phyloP scores from a whole-genome alignment of 2,888 invertebrate genomes.

The Cataglyphis cursor region DNA sequence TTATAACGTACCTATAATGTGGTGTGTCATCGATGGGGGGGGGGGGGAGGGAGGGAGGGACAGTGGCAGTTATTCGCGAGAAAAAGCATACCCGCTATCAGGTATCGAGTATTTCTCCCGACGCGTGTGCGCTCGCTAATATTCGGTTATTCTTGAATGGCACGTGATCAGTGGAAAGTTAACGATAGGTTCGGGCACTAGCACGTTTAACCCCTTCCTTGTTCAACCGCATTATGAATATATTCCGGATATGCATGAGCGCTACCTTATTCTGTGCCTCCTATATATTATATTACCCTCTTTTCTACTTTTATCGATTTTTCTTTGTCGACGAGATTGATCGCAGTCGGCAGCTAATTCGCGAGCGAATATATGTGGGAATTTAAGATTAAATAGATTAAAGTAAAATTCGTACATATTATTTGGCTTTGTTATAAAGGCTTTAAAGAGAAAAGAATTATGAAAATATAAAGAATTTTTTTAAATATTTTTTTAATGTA shows the following conservation, averaged over 20 bases:
- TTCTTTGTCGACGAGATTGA: conserved; percentile 24
- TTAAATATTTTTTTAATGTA: not conserved
- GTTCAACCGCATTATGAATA: conserved; percentile 55
- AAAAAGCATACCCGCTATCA: conserved; percentile 56
- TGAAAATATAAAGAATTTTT: not conserved
- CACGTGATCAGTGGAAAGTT: conserved; percentile 82
- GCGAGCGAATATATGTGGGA: not conserved
- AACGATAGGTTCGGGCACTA: conserved; percentile 78
- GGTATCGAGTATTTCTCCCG: conserved; percentile 43
- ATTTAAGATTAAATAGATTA: not conserved
- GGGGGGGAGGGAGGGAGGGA: conserved; percentile 51
- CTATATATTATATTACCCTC: conserved; percentile 43
- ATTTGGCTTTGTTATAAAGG: not conserved
- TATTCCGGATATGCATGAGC: conserved; percentile 72
- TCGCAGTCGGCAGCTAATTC: not conserved
- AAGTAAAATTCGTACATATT: not conserved
- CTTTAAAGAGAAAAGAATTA: not conserved
- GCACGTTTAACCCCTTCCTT: conserved; percentile 66
- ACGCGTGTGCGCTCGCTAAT: conserved; percentile 71
- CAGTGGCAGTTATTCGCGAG: conserved; percentile 49
- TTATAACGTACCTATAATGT: conserved; percentile 43
- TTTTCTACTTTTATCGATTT: conserved; percentile 30
- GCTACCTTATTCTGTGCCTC: conserved; percentile 41
- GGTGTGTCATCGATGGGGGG: conserved; percentile 38
- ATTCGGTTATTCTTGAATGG: conserved; percentile 72